Percentiles rank a stretch among this genome's conserved stretches.
Evolutionary conservation across 1,140 invertebrate genomes (phyloP).

Genomic region (Bursaphelenchus mucronatus): DNA sequence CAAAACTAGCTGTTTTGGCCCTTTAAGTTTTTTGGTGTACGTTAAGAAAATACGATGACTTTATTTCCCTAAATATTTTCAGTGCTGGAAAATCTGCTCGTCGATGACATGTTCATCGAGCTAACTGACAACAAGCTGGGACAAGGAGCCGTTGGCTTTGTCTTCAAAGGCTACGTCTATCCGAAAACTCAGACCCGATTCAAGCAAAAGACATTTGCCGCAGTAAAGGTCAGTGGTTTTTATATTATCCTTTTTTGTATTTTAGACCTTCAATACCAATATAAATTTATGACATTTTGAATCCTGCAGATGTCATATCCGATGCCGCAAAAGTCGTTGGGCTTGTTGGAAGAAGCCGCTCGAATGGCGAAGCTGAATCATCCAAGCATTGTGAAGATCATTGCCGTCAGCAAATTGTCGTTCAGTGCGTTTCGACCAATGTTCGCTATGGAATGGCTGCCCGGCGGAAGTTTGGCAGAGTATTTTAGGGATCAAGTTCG

Average conservation of each 20-base stretch:
- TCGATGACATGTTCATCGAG: constrained; percentile 56
- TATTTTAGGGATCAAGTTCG: constrained; percentile 53
- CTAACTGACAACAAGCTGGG: constrained; percentile 52
- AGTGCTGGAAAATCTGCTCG: constrained; percentile 44
- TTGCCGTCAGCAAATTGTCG: constrained; percentile 56
- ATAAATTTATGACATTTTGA: too few species aligned
- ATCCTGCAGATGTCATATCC: constrained; percentile 52
- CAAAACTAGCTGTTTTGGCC: too few species aligned
- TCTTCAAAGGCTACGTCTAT: constrained; percentile 55
- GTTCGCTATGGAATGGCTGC: constrained; percentile 58
- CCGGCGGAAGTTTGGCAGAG: constrained; percentile 51
- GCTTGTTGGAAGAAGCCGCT: constrained; percentile 52
- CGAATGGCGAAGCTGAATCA: constrained; percentile 49
- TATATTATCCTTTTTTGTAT: constrained; percentile 4
- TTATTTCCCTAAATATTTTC: constrained; percentile 1
- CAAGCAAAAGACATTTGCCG: constrained; percentile 55
- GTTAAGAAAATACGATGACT: too few species aligned
- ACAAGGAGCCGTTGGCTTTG: constrained; percentile 55
- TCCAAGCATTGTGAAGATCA: constrained; percentile 52
- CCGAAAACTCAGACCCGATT: constrained; percentile 56
- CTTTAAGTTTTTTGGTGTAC: too few species aligned
- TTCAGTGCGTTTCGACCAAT: constrained; percentile 54
- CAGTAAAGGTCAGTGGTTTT: constrained; percentile 45
- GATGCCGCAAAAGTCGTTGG: constrained; percentile 54
- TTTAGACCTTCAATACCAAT: too few species aligned